Evolutionary conservation across 2,113 vertebrate genomes (phyloP).

Genomic region (Scomber colias): DNA sequence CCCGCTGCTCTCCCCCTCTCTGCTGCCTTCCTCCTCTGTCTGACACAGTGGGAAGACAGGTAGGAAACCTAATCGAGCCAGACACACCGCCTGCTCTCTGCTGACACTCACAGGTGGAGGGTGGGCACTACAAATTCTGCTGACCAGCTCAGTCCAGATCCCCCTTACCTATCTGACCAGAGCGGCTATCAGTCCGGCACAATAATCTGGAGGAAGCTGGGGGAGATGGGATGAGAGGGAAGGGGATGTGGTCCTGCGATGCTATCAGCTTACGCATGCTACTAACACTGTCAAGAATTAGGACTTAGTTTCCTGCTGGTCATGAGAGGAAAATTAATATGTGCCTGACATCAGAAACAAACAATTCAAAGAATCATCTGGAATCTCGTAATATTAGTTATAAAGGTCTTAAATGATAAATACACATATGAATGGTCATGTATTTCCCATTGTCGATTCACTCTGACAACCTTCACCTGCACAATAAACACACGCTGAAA

Average conservation of each 20-base stretch:
- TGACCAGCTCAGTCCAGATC: constrained; percentile 42
- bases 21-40: constrained; percentile 72
- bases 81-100: constrained; percentile 80
- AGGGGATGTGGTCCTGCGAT: constrained; percentile 57
- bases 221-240: constrained; percentile 63
- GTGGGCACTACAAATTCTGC: constrained; percentile 67
- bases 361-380: background rate
- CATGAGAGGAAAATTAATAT: constrained; percentile 17
- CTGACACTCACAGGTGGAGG: constrained; percentile 81
- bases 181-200: constrained; percentile 66
- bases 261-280: constrained; percentile 44
- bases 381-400: background rate
- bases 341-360: background rate
- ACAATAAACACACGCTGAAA: background rate
- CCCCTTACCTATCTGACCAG: constrained; percentile 46
- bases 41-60: constrained; percentile 78
- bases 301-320: constrained; percentile 42
- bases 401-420: background rate
- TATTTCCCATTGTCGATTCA: background rate
- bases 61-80: constrained; percentile 77
- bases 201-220: constrained; percentile 64
- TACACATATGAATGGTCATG: background rate
- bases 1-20: constrained; percentile 69
- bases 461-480: background rate
- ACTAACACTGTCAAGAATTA: constrained; percentile 52